Conservation (phyloP, 2,113 vertebrate species). For the Turnix velox region DNA sequence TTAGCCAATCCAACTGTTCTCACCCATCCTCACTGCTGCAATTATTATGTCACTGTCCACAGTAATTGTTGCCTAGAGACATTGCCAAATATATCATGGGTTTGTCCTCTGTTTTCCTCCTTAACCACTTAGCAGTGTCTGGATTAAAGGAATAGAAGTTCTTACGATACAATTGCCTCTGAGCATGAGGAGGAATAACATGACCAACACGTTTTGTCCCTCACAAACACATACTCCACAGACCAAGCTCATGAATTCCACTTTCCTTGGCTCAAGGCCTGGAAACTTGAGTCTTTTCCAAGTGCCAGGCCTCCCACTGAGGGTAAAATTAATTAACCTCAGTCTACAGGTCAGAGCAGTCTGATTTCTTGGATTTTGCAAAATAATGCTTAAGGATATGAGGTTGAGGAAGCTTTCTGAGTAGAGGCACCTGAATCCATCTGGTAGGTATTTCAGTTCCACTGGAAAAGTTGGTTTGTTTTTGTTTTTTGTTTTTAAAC, state of each 20-base stretch:
- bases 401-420: not conserved
- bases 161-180: not conserved
- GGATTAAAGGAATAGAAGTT: not conserved
- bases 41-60: not conserved
- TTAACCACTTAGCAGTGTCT: not conserved
- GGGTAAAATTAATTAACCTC: slow-evolving; percentile 38
- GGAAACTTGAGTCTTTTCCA: slow-evolving; percentile 15
- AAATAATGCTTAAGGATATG: not conserved
- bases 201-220: not conserved
- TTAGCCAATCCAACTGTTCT: not conserved
- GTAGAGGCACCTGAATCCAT: not conserved
- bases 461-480: not conserved
- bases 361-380: not conserved
- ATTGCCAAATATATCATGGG: not conserved
- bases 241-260: slow-evolving; percentile 30
- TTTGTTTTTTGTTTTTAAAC: not conserved
- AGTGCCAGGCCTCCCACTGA: not conserved
- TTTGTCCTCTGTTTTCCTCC: not conserved
- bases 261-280: slow-evolving; percentile 31
- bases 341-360: not conserved
- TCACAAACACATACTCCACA: not conserved
- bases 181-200: not conserved
- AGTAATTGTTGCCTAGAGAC: not conserved
- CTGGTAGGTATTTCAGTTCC: not conserved
- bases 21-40: not conserved